Evolutionary conservation across 2,797 vertebrate genomes (phyloP).

Genomic region (Emydoidea blandingii): DNA sequence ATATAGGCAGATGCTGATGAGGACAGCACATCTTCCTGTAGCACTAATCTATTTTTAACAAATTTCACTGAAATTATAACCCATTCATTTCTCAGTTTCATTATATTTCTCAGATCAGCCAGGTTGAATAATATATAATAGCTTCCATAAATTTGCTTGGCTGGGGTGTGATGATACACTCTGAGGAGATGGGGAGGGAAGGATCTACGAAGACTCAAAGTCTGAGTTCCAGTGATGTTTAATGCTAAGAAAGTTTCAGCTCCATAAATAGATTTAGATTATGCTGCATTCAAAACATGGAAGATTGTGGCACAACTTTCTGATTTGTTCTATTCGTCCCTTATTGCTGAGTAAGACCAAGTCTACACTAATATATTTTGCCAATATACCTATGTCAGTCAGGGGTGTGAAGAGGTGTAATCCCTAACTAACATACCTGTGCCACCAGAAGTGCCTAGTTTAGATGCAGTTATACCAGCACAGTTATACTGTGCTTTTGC

Average conservation of each 20-base stretch:
- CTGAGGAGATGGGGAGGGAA: neutral
- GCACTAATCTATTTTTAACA: neutral
- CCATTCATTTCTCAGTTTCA: neutral
- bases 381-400: neutral
- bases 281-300: constrained; percentile 7
- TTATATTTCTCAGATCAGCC: neutral
- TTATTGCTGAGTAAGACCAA: constrained; percentile 37
- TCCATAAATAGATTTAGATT: neutral
- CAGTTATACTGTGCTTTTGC: neutral
- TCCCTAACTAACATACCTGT: neutral
- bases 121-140: neutral
- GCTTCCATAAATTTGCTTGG: neutral
- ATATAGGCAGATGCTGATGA: neutral
- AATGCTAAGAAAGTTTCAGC: neutral
- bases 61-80: constrained; percentile 14
- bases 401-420: neutral
- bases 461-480: neutral
- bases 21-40: neutral
- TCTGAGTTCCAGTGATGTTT: neutral
- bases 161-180: neutral
- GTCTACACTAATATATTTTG: neutral
- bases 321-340: constrained; percentile 25
- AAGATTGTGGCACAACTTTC: constrained; percentile 20
- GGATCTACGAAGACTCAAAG: neutral
- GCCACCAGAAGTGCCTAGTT: neutral